Evolutionary conservation across 2,888 invertebrate species (phyloP), one percentile per base, ranked within the genome.

Genomic region (Tetanocera ferruginea): DNA sequence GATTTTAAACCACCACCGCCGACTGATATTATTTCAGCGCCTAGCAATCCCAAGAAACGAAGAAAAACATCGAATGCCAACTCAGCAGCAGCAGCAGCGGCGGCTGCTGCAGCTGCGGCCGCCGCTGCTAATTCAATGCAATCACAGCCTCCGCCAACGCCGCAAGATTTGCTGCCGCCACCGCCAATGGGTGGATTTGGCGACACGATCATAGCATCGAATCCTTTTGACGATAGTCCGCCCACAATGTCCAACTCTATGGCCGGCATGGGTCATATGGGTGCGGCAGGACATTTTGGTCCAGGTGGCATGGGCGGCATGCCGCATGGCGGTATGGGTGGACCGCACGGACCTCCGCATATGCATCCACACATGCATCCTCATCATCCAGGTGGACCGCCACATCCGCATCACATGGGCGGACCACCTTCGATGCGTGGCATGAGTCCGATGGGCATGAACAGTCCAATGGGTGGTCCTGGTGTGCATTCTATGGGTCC

Each of bases 201-300:
- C 52, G 97, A 97, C 88, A 97, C 97, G 79, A 96, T 98, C 87
- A 94, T 97, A 80, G 97, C 97, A 78, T 97, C 96, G 81, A 98
- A 98, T 90, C 97, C 97, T 55, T 98, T 98, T 89, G 97, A 98
- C 90, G 97, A 98, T 88, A 95, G 95, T 75, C 89, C 89, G 76
- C 88, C 89, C 81, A 96, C 95, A n/a, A 88, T 89, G 70, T 93
- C 92, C 71, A 88, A 86, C 81, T 86, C 88, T 90, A 92, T 88
- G 92, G 92, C 88, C 85, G 93, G 94, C 80, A 93, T 93, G 87
- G 92, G 92, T 52, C 93, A 93, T 72, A 94, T 94, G 93, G 88
- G 86, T 5, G 85, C 86, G 19, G 84, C 85, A 37, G 84, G 85
- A 4, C 88, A 88, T 76, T 88, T 87, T 80, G 87, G 86, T n/a